Evolutionary conservation across 2,888 invertebrate species (phyloP), one percentile per base, ranked within the genome.

Genomic region (Callyntrura guangdongensis): DNA sequence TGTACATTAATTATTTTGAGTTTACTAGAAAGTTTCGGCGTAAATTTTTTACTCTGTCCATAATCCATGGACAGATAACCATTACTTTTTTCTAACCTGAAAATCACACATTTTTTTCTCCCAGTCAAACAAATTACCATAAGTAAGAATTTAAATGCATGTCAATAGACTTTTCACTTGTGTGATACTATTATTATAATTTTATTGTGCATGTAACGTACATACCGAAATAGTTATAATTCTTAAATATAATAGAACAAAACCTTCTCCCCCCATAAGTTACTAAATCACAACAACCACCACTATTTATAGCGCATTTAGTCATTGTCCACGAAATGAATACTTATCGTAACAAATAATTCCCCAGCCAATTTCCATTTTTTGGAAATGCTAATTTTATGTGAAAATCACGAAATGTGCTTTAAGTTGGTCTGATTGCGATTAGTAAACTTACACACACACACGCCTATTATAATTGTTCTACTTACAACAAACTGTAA

Each of bases 111-210:
- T 6, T 36, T 36, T 36, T 6, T 64, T 22, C 12, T 9, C 25
- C 27, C 27, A 67, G 67, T 67, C 67, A 27, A 67, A 12, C 11
- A 67, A 67, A 27, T n/a, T n/a, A 59, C 17, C 6, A 59, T n/a
- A 59, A 12, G 3, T 36, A 36, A 53, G 14, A 67, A 67, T 27
- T 14, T 8, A 67, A 67, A 67, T 67, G 27, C 67, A 67, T 67
- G 67, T 27, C 25, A 67, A 67, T 67, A 27, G 27, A 67, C 67
- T 67, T 67, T 67, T 27, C 3, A 22, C 67, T 2, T 9, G 67
- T 67, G 67, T 67, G 67, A 67, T 67, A 67, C 67, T 67, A 27
- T 67, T 59, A 6, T 59, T n/a, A 59, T 59, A 59, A 59, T n/a
- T 59, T 59, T 14, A 5, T 59, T 59, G 5, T 59, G 59, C n/a